phyloP scores from a whole-genome alignment of 1,140 invertebrate genomes.

The Acromyrmex heyeri region DNA sequence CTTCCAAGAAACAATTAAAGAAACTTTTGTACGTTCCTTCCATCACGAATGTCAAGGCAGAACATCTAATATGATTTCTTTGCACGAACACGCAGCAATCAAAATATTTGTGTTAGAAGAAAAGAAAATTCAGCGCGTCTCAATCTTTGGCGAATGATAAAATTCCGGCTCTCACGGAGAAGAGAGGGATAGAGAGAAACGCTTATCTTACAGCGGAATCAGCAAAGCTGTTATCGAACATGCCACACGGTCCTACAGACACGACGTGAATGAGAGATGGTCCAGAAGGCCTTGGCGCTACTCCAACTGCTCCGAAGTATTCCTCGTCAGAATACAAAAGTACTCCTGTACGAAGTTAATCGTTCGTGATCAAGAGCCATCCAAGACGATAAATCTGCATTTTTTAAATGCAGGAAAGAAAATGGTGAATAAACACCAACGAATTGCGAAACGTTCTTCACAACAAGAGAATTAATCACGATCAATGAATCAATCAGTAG shows the following conservation, averaged over 20 bases:
- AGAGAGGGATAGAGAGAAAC: not conserved
- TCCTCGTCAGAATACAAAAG: constrained; percentile 55
- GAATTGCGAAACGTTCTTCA: not conserved
- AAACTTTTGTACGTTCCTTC: not conserved
- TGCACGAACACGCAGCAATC: not conserved
- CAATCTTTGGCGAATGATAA: constrained; percentile 21
- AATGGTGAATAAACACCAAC: not conserved
- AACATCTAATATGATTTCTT: not conserved
- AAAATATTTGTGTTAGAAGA: not conserved
- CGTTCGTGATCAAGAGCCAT: constrained; percentile 67
- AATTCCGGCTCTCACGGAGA: constrained; percentile 43
- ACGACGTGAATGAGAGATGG: constrained; percentile 75
- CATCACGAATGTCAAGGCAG: not conserved
- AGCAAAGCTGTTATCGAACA: constrained; percentile 80
- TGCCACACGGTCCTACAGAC: constrained; percentile 43
- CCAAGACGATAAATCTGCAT: constrained; percentile 36
- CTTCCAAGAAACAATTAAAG: not conserved
- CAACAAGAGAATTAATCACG: constrained; percentile 18
- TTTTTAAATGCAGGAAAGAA: not conserved
- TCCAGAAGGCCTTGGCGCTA: constrained; percentile 75
- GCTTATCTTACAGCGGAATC: constrained; percentile 73
- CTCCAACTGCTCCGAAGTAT: constrained; percentile 69
- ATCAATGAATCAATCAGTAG: constrained; percentile 3
- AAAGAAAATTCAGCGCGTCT: constrained; percentile 26
- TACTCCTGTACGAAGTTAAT: constrained; percentile 74